phyloP scores from a whole-genome alignment of 2,888 invertebrate genomes.

The Tuberolachnus salignus region DNA sequence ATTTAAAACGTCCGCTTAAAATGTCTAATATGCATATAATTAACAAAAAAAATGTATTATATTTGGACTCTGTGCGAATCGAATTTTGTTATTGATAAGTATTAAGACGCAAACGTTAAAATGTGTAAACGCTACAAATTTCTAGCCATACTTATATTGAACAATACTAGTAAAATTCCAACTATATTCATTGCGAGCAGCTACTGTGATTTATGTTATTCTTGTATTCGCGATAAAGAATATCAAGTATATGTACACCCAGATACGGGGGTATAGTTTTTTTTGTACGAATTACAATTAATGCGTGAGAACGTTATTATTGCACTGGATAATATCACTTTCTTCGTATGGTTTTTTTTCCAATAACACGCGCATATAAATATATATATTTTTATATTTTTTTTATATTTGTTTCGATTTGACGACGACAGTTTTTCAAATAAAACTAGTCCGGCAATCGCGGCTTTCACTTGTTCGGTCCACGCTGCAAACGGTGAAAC shows the following conservation, averaged over 20 bases:
- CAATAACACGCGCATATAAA: too few species aligned
- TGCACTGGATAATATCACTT: slow-evolving; percentile 42
- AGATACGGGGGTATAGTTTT: not conserved
- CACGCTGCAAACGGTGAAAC: slow-evolving; percentile 34
- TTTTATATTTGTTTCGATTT: slow-evolving; percentile 10
- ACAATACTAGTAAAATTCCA: too few species aligned
- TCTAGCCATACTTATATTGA: too few species aligned
- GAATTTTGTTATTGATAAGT: too few species aligned
- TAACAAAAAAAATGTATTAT: too few species aligned
- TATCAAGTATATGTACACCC: not conserved
- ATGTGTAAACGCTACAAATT: too few species aligned
- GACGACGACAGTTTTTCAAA: slow-evolving; percentile 40
- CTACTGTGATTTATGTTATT: not conserved
- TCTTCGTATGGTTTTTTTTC: slow-evolving; percentile 19
- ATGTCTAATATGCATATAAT: too few species aligned
- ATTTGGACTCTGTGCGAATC: too few species aligned
- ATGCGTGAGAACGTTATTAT: slow-evolving; percentile 28
- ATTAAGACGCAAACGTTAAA: too few species aligned
- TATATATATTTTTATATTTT: not conserved
- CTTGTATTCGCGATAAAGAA: not conserved
- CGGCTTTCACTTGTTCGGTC: slow-evolving; percentile 49
- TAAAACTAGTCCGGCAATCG: slow-evolving; percentile 40
- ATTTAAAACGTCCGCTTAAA: too few species aligned
- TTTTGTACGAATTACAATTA: not conserved
- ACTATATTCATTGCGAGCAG: too few species aligned